Evolutionary conservation across 2,113 vertebrate species (phyloP).

Genomic region (Paratilapia polleni): DNA sequence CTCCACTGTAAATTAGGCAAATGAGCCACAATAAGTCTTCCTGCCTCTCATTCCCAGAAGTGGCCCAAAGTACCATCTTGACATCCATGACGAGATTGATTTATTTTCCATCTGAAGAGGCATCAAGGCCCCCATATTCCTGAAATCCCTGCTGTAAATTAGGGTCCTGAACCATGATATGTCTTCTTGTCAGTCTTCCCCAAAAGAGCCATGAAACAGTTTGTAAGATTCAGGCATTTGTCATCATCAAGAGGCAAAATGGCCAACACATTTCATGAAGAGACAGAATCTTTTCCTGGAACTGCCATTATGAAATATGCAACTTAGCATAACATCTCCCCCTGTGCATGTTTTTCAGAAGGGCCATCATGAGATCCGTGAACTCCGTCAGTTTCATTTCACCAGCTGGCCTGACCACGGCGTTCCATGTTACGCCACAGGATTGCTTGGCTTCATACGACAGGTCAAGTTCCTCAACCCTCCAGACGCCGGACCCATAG

Average conservation of each 20-base stretch:
- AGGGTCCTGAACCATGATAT: constrained; percentile 31
- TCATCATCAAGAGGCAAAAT: constrained; percentile 15
- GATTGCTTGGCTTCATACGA: constrained; percentile 93
- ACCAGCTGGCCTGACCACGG: constrained; percentile 99
- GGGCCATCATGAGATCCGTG: constrained; percentile 97
- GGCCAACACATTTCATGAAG: not conserved
- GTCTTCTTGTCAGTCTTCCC: constrained; percentile 49
- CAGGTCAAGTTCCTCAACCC: constrained; percentile 99
- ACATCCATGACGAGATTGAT: constrained; percentile 49
- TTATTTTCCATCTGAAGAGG: constrained; percentile 48
- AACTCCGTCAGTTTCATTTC: constrained; percentile 98
- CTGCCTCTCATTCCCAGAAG: constrained; percentile 53
- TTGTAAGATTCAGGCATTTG: constrained; percentile 2
- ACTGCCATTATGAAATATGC: not conserved
- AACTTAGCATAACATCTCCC: not conserved
- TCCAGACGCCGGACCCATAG: constrained; percentile 91
- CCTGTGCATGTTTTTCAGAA: constrained; percentile 82
- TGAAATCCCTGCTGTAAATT: constrained; percentile 46
- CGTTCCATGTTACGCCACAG: constrained; percentile 95
- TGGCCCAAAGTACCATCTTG: constrained; percentile 39
- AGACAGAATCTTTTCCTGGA: not conserved
- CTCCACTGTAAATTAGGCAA: constrained; percentile 63
- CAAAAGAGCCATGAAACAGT: constrained; percentile 20
- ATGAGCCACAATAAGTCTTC: constrained; percentile 60
- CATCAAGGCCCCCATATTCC: constrained; percentile 10